Evolutionary conservation across 2,888 invertebrate species (phyloP).

Genomic region (Mesochorus sp.): DNA sequence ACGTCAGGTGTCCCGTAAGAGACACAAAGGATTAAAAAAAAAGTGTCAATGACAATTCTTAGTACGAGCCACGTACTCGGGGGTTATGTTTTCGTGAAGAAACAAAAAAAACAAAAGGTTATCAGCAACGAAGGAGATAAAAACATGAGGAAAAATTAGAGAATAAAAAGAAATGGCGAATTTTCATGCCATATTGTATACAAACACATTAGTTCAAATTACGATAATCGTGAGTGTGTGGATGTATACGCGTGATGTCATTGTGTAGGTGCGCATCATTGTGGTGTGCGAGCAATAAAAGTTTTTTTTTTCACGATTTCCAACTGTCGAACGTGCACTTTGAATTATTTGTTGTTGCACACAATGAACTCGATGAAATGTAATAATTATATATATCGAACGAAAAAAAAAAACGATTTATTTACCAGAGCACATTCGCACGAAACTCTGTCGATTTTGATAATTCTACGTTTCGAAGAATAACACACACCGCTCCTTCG

Average conservation of each 20-base stretch:
- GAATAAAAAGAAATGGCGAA: no score
- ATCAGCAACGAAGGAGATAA: background rate
- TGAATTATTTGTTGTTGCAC: background rate
- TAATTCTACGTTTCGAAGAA: slow-evolving; percentile 19
- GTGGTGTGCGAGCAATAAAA: slow-evolving; percentile 2
- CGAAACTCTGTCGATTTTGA: slow-evolving; percentile 28
- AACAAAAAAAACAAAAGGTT: background rate
- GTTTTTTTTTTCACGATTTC: slow-evolving; percentile 2
- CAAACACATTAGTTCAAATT: background rate
- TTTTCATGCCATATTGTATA: slow-evolving; percentile 13
- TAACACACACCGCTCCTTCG: slow-evolving; percentile 31
- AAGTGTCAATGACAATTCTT: background rate
- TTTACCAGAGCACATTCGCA: slow-evolving; percentile 59
- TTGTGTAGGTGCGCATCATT: no score
- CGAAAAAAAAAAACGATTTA: background rate
- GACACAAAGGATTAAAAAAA: background rate
- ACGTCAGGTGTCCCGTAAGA: no score
- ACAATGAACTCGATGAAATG: background rate
- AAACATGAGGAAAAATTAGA: background rate
- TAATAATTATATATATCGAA: background rate
- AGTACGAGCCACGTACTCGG: no score
- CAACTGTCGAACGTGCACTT: slow-evolving; percentile 15
- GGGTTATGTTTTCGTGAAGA: slow-evolving; percentile 49
- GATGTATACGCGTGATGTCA: slow-evolving; percentile 38
- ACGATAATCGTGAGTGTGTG: slow-evolving; percentile 1